Evolutionary conservation across 2,888 invertebrate species (phyloP).

Genomic region (Zootermopsis nevadensis): DNA sequence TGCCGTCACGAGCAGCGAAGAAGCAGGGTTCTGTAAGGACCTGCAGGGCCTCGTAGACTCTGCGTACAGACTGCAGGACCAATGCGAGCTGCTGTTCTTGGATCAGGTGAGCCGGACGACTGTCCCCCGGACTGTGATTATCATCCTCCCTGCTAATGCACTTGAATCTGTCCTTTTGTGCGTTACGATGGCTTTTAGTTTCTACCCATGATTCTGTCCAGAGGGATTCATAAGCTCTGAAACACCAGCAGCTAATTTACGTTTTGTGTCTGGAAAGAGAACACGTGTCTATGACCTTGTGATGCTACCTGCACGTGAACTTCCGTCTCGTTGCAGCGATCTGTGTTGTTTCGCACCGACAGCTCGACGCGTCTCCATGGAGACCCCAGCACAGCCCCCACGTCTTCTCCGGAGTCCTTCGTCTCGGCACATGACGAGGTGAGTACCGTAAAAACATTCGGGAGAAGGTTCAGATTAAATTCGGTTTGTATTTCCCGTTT

Average conservation of each 20-base stretch:
- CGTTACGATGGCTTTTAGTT: background rate
- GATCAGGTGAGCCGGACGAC: constrained; percentile 68
- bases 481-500: too few species aligned
- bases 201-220: background rate
- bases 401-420: constrained; percentile 94
- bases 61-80: constrained; percentile 86
- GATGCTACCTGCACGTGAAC: too few species aligned
- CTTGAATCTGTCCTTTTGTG: background rate
- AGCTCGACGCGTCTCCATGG: constrained; percentile 61
- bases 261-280: too few species aligned
- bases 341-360: constrained; percentile 85
- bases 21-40: constrained; percentile 86
- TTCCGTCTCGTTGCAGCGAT: constrained; percentile 69
- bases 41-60: constrained; percentile 84
- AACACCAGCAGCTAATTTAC: background rate
- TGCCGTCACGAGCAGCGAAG: constrained; percentile 83
- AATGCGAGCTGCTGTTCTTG: constrained; percentile 87
- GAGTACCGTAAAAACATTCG: constrained; percentile 49
- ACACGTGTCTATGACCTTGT: too few species aligned
- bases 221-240: background rate
- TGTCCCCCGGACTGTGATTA: too few species aligned
- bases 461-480: too few species aligned
- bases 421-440: constrained; percentile 95
- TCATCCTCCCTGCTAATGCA: too few species aligned
- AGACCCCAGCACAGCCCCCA: constrained; percentile 62